A percentile compares a stretch with the other conserved stretches of the same genome.
phyloP scores from a whole-genome alignment of 2,113 vertebrate genomes.

The Trochalopteron elliotii region DNA sequence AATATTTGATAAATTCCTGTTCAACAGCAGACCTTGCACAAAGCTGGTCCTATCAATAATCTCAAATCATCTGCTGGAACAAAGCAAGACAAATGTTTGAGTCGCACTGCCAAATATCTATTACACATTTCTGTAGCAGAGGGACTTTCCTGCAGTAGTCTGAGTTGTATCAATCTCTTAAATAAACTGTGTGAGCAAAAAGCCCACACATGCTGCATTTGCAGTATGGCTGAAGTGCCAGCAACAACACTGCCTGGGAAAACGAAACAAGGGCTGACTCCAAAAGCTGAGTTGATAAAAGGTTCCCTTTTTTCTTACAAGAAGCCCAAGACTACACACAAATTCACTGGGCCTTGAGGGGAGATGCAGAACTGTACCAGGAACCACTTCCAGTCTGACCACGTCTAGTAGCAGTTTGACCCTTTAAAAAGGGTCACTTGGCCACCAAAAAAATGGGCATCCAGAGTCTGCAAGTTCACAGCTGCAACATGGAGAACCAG shows the following conservation, averaged over 20 bases:
- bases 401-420: not conserved
- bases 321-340: not conserved
- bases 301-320: not conserved
- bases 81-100: constrained; percentile 7
- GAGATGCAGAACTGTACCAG: not conserved
- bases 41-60: not conserved
- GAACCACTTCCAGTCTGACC: not conserved
- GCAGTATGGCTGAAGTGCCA: constrained; percentile 39
- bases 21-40: not conserved
- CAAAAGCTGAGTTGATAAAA: not conserved
- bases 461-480: not conserved
- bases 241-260: constrained; percentile 53
- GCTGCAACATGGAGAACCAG: not conserved
- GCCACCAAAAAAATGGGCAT: not conserved
- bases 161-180: constrained; percentile 36
- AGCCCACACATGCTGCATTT: constrained; percentile 51
- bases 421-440: not conserved
- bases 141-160: not conserved
- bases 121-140: constrained; percentile 23
- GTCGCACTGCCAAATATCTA: constrained; percentile 15
- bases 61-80: constrained; percentile 5
- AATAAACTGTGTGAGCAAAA: constrained; percentile 46
- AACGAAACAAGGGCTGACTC: constrained; percentile 19
- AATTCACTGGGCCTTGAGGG: not conserved
- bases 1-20: not conserved